phyloP scores from a whole-genome alignment of 2,113 vertebrate species.

The Silurus meridionalis region DNA sequence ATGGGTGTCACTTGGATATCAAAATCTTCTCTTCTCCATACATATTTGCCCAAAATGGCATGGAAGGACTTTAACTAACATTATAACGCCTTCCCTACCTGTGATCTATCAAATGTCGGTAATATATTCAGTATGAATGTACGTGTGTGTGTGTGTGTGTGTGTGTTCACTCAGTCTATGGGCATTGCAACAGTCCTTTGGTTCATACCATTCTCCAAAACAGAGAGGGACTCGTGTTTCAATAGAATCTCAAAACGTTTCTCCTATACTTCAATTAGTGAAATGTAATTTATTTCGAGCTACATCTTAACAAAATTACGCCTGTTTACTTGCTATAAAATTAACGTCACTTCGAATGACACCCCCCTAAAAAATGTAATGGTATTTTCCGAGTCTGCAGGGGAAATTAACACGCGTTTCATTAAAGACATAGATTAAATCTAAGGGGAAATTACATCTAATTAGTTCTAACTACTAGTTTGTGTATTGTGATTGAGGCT shows the following conservation, averaged over 20 bases:
- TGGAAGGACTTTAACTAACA: background rate
- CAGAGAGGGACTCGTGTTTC: background rate
- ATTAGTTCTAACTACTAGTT: background rate
- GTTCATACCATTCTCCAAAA: conserved; percentile 56
- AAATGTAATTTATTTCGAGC: background rate
- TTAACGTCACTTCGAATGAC: background rate
- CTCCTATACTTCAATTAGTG: background rate
- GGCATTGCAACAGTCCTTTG: conserved; percentile 65
- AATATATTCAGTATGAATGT: conserved; percentile 40
- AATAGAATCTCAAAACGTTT: background rate
- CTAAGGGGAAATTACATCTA: background rate
- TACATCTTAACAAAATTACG: fast-evolving
- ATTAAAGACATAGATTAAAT: background rate
- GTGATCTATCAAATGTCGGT: background rate
- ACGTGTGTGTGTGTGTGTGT: background rate
- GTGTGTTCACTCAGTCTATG: conserved; percentile 52
- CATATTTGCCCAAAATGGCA: background rate
- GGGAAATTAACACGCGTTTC: conserved; percentile 26
- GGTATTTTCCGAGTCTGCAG: conserved; percentile 22
- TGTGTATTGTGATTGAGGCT: background rate
- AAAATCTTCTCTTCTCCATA: background rate
- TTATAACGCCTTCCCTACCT: background rate
- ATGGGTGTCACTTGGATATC: background rate
- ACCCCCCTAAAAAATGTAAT: background rate
- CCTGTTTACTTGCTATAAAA: background rate